Evolutionary conservation across 2,797 vertebrate species (phyloP).

Genomic region (Acanthis flammea): DNA sequence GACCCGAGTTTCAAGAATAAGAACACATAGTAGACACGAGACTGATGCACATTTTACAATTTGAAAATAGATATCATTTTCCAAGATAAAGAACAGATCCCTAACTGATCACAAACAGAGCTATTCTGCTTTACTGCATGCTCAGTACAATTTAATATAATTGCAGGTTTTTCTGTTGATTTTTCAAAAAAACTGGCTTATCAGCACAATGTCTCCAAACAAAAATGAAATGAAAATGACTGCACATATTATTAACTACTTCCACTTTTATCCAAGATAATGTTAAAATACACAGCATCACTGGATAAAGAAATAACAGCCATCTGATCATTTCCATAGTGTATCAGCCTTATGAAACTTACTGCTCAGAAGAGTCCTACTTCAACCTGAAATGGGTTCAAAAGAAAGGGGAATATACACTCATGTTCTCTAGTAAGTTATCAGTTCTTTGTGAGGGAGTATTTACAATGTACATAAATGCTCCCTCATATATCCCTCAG

Average conservation of each 20-base stretch:
- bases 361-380: background rate
- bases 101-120: background rate
- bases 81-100: constrained; percentile 19
- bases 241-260: background rate
- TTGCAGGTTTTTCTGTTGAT: background rate
- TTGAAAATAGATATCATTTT: background rate
- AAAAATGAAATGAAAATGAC: background rate
- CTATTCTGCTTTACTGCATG: background rate
- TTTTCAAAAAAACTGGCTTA: background rate
- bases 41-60: background rate
- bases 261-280: background rate
- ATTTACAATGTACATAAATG: background rate
- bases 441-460: background rate
- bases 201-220: background rate
- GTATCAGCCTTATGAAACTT: background rate
- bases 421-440: background rate
- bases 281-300: background rate
- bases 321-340: background rate
- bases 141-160: background rate
- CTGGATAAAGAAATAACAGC: background rate
- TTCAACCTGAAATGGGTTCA: background rate
- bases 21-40: background rate
- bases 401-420: background rate
- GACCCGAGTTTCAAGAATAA: background rate
- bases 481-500: background rate